Evolutionary conservation across 2,797 vertebrate genomes (phyloP), one percentile per base, ranked within the genome.

Genomic region (Hippocampus kuda): DNA sequence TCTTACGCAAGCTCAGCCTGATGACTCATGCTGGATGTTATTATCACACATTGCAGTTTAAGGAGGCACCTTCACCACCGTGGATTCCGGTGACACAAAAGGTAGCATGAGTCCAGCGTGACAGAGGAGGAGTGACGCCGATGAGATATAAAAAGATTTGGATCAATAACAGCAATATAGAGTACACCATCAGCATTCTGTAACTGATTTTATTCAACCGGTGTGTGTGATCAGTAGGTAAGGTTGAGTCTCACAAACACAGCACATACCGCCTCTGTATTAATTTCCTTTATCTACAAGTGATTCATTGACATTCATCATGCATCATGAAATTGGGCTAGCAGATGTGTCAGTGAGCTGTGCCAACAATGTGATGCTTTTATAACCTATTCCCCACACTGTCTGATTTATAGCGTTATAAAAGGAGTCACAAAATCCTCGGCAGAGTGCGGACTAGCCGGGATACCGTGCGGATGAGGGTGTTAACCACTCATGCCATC

Each of bases 21-120:
- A 85, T 90, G 88, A 90, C 83, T 90, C 90, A 90, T 85, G 78
- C 81, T 79, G 77, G 78, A 81, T 88, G 81, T 85, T 86, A 85
- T 80, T 83, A 86, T 84, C 73, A 79, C 82, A 83, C 80, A 79
- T 79, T 83, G 81, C 77, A 27, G 81, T 78, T 83, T 75, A 73
- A 65, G 30, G 30, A 85, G 66, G 78, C 78, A 81, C 77, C 72
- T 81, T 76, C 71, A 69, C 71, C 79, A 66, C 71, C 73, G 70
- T 77, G 69, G 49, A 77, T 73, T 75, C 79, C 60, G 66, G 71
- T 56, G 56, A 74, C 70, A 80, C 66, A 70, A 66, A 77, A 77
- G 73, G 63, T 66, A 65, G 53, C 69, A 27, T 65, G 54, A 71
- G 65, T 80, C 70, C 81, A 71, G 67, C 22, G 56, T 48, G 15